Evolutionary conservation across 2,113 vertebrate species (phyloP).

Genomic region (Noctilio leporinus): DNA sequence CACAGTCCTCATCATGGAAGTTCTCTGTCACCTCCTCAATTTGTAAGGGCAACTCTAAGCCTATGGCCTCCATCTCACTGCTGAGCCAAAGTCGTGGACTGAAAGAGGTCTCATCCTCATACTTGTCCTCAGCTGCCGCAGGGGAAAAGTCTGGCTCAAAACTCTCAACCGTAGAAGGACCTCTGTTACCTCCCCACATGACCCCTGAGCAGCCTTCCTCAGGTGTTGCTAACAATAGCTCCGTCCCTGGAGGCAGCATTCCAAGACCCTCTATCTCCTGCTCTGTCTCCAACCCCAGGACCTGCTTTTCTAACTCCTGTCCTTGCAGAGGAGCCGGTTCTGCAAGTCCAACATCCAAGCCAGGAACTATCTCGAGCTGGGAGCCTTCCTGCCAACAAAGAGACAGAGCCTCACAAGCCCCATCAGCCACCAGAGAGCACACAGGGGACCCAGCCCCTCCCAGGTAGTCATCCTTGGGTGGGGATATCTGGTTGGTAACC

Average conservation of each 20-base stretch:
- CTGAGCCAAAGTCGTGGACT: conserved; percentile 41
- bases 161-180: background rate
- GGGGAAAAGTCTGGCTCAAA: background rate
- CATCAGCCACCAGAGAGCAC: background rate
- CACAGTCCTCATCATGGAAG: background rate
- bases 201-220: conserved; percentile 22
- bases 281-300: background rate
- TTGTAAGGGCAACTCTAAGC: conserved; percentile 41
- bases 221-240: background rate
- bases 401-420: background rate
- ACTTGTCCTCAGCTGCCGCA: background rate
- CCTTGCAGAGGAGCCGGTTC: conserved; percentile 11
- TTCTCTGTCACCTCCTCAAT: conserved; percentile 10
- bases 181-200: conserved; percentile 29
- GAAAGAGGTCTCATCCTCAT: background rate
- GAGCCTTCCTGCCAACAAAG: conserved; percentile 40
- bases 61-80: background rate
- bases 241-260: background rate
- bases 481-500: background rate
- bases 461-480: background rate
- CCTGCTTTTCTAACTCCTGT: conserved; percentile 4
- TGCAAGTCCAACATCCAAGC: background rate
- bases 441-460: background rate
- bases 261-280: background rate
- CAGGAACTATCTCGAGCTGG: background rate